Evolutionary conservation across 1,140 invertebrate species (phyloP), one percentile per base, ranked within the genome.

Genomic region (Tetragonula clypearis): DNA sequence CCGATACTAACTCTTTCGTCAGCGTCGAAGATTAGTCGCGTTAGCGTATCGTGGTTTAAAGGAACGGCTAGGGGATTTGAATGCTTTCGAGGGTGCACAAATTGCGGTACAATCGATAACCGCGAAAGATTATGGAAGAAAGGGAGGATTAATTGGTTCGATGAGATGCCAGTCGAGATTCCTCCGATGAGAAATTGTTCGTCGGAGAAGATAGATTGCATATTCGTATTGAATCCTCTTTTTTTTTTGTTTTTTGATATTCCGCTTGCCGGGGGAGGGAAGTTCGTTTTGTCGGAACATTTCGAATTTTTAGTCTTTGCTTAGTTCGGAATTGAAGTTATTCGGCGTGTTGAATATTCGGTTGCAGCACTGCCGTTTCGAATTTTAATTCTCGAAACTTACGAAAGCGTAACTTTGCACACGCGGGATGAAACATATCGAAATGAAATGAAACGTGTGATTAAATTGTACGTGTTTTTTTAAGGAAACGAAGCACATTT

Each of bases 1-100:
- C 14, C 35, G 21, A 55, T 76, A n/a, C 73, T 30, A 56, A 76
- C 15, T 78, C 75, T 78, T 78, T 56, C 65, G 65, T 71, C 60
- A 53, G 30, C 11, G 8, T 9, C 35, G 68, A 26, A 58, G 65
- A 62, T 26, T 53, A 49, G n/a, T n/a, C 35, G 21, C 15, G 65
- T 56, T 15, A 23, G 56, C 53, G 62, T 77, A 56, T 69, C 26
- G 60, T n/a, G 71, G 68, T 55, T 69, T 69, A 19, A 72, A 53
- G 56, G 41, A 53, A 30, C 21, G 23, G 26, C 23, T 58, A 21
- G 78, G 81, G 78, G 82, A 84, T 84, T 84, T 84, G 78, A 84
- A 84, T 69, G 82, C 82, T 60, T 30, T 56, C 68, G 41, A 62
- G 82, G 23, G 68, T 60, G 56, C 35, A 73, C 26, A 73, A 83